Base-by-base conservation (phyloP, 2,888 invertebrate species). In the Aspidapion aeneum region DNA sequence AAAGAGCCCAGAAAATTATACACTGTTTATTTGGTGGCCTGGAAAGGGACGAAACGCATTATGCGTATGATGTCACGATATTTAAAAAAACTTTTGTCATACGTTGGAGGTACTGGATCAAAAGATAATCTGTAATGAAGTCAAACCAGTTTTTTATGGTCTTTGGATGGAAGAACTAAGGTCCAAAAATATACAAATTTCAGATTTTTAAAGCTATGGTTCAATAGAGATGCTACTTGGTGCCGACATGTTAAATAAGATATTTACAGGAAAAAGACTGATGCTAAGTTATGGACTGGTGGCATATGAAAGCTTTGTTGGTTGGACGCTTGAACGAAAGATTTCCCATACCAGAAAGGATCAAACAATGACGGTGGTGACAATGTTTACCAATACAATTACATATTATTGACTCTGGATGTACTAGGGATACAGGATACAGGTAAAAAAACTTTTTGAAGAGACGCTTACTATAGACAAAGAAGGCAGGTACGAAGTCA, bases 21-120 rank as follows among this genome's bases (percentile, higher is more conserved):
- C 63, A 67, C 56, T 0, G 81, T 75, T 63, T 78, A 75, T 22
- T 80, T 79, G 17, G 82, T 74, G 35, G 79, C 65, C 1, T 80
- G 78, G 67, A 68, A 62, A 55, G 65, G 2, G 21, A 5, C 5
- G 20, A 63, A 18, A 17, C 21, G 54, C 61, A 62, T 55, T n/a
- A 57, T 17, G 63, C 61, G 35, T 63, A 58, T 48, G 58, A 61
- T 48, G 18, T 64, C 1, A 18, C 35, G 21, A 12, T 57, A 18
- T 20, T 58, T 22, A 7, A 57, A 52, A 35, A 12, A 35, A 16
- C 21, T 62, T 21, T 56, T 51, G 19, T 1, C 21, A 17, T 57
- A 35, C 18, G 7, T 18, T 66, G 20, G 61, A 63, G 18, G 61
- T 35, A 3, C 21, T 67, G 48, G 61, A 62, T 35, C 64, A 66